phyloP scores from a whole-genome alignment of 2,888 invertebrate genomes.

The Diarsia mendica region DNA sequence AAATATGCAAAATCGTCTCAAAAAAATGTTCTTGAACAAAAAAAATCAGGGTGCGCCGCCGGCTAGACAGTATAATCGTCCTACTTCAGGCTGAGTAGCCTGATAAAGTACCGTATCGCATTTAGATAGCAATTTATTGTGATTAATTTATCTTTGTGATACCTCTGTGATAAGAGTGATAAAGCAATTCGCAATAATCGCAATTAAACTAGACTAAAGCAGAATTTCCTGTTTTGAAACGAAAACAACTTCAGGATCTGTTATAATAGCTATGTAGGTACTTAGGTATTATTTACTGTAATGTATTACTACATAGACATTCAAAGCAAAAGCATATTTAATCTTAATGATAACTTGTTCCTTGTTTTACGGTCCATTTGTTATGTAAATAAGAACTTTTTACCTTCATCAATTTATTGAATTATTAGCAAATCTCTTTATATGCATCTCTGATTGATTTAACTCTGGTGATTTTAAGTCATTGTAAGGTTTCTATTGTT shows the following conservation, averaged over 20 bases:
- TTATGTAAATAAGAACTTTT: constrained; percentile 10
- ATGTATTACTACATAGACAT: background rate
- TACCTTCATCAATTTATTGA: constrained; percentile 1
- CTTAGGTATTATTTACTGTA: background rate
- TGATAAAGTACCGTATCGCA: constrained; percentile 74
- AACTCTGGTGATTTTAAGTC: background rate
- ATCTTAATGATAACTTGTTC: background rate
- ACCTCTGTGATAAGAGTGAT: constrained; percentile 45
- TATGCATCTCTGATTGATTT: constrained; percentile 9
- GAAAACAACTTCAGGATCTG: background rate
- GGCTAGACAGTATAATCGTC: constrained; percentile 68
- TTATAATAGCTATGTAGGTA: background rate
- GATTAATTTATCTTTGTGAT: constrained; percentile 54
- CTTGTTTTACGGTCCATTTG: background rate
- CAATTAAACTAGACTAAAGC: constrained; percentile 17
- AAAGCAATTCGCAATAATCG: constrained; percentile 34
- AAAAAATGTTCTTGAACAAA: constrained; percentile 35
- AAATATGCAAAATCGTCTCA: background rate
- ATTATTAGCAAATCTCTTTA: background rate
- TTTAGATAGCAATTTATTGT: constrained; percentile 67
- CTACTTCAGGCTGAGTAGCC: constrained; percentile 72
- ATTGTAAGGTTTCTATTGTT: constrained; percentile 6
- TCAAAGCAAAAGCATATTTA: constrained; percentile 12
- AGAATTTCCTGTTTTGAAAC: constrained; percentile 15
- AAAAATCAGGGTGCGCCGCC: constrained; percentile 59